A percentile compares a stretch with the other conserved stretches of the same genome.
Evolutionary conservation across 30 jellyfish, hydroid and myxozoan genomes (phyloP).

Genomic region (Catostylus mosaicus): DNA sequence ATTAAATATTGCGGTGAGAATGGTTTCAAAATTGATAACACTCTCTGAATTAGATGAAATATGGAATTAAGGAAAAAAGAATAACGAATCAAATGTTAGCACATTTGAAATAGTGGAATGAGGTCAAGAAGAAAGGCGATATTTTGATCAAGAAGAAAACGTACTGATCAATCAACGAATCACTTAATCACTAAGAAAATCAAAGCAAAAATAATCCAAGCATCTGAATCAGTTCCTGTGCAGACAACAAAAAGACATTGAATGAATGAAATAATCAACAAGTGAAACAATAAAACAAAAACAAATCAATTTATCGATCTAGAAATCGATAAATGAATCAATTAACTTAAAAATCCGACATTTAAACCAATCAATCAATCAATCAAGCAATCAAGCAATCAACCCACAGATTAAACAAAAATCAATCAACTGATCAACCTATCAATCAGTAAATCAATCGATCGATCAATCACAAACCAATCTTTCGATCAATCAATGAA

Average conservation of each 20-base stretch:
- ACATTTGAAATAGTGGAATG: too few relatives aligned
- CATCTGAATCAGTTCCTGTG: too few relatives aligned
- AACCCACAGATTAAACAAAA: background rate
- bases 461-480: background rate
- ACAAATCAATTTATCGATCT: too few relatives aligned
- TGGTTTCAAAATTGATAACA: background rate
- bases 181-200: too few relatives aligned
- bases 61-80: background rate
- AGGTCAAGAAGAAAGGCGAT: too few relatives aligned
- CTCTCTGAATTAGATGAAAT: background rate
- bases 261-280: too few relatives aligned
- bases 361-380: background rate
- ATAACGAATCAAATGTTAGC: too few relatives aligned
- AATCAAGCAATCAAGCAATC: background rate
- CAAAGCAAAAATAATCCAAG: too few relatives aligned
- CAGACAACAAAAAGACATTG: too few relatives aligned
- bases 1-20: background rate
- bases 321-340: too few relatives aligned
- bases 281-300: too few relatives aligned
- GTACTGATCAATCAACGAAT: background rate
- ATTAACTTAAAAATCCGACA: too few relatives aligned
- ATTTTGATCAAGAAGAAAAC: background rate
- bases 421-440: background rate
- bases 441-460: conserved; percentile 3
- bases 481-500: conserved; percentile 7